Evolutionary conservation across 2,797 vertebrate genomes (phyloP), one percentile per base, ranked within the genome.

Genomic region (Megaceryle alcyon): DNA sequence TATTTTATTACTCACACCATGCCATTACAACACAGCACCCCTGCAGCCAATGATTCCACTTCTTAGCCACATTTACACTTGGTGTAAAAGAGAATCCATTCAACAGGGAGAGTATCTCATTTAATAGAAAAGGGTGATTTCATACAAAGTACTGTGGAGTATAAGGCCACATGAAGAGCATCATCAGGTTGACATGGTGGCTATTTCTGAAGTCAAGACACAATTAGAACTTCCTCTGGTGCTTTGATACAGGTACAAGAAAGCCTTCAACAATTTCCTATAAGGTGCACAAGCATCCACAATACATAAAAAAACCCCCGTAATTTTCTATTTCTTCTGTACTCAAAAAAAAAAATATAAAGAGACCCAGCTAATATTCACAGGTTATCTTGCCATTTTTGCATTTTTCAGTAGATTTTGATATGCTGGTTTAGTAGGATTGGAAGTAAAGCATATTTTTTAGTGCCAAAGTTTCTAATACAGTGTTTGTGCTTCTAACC

Each of bases 211-310:
- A 71, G 35, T 66, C 65, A 39, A 31, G 69, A 91, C 71, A 92
- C 1, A 25, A 29, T 72, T 63, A 88, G 48, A 56, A 90, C 60
- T 90, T 85, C 66, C 60, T 81, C 65, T 87, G 86, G 85, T 56
- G 65, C 88, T 85, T 54, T 85, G 78, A 94, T 76, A 91, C 86
- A 89, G 68, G 68, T 83, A 93, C 94, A 86, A 39, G 46, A 94
- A 89, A 93, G 81, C 60, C 49, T 92, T 44, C 53, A 88, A 90
- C 51, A 86, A 54, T 92, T 63, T 87, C 22, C 59, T 93, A 68
- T 81, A 92, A 95, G 90, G 94, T 94, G 81, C 96, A 94, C 63
- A 90, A 87, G 61, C 72, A 95, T 95, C 90, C 95, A 95, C 28
- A 23, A 93, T 71, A 94, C 73, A 75, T 49, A 37, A 91, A 86